Evolutionary conservation across 1,140 invertebrate genomes (phyloP).

Genomic region (Reticulitermes speratus): DNA sequence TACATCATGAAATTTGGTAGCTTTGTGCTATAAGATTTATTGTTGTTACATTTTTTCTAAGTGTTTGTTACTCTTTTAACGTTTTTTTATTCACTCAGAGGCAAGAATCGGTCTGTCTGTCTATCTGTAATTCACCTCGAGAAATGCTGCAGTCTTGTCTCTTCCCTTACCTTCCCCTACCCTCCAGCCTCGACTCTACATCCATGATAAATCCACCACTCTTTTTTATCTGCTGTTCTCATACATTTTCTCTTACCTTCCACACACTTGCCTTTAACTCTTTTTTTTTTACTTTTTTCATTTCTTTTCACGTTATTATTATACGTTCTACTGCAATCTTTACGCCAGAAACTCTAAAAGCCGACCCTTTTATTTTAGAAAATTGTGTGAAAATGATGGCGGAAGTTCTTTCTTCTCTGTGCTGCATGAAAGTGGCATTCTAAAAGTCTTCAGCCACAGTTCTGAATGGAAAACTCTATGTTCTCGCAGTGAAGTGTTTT

Average conservation of each 20-base stretch:
- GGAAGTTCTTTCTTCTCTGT: not conserved
- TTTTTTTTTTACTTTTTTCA: not conserved
- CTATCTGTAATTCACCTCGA: not conserved
- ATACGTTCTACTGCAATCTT: not conserved
- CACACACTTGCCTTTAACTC: not conserved
- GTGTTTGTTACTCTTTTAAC: too few species aligned
- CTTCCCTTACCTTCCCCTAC: not conserved
- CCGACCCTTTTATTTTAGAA: slow-evolving; percentile 1
- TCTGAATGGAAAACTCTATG: not conserved
- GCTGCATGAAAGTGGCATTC: not conserved
- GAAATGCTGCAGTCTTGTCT: not conserved
- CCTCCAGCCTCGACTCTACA: not conserved
- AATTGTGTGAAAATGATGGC: not conserved
- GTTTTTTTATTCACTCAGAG: too few species aligned
- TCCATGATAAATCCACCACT: not conserved
- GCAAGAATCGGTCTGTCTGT: too few species aligned
- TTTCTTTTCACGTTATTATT: not conserved
- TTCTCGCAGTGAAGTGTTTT: not conserved
- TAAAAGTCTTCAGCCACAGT: not conserved
- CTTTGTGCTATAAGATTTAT: too few species aligned
- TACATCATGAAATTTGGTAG: too few species aligned
- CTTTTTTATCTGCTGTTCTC: not conserved
- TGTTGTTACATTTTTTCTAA: too few species aligned
- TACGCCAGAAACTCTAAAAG: not conserved
- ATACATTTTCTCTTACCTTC: not conserved